phyloP scores from a whole-genome alignment of 2,888 invertebrate genomes.

The Mesodorylaimus sp. region DNA sequence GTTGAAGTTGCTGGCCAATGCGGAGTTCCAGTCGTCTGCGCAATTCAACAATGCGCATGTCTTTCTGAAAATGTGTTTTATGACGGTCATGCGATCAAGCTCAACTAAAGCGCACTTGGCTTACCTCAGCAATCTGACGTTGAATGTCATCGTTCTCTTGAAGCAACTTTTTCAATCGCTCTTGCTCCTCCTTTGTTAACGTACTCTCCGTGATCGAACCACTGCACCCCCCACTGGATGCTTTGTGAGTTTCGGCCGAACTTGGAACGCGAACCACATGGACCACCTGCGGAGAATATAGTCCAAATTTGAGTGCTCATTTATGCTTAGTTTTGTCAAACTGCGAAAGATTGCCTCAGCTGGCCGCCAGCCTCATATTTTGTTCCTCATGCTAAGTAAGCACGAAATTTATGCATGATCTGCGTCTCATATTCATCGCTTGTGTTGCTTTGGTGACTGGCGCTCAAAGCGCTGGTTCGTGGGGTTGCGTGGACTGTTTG shows the following conservation, averaged over 20 bases:
- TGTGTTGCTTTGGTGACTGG: no score
- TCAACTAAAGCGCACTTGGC: background rate
- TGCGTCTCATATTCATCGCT: no score
- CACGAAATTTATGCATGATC: no score
- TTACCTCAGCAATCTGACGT: constrained; percentile 74
- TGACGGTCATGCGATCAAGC: background rate
- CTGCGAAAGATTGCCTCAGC: no score
- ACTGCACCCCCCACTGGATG: constrained; percentile 15
- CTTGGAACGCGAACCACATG: background rate
- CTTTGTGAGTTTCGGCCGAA: background rate
- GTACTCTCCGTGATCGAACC: background rate
- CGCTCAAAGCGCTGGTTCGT: no score
- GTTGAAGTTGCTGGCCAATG: no score
- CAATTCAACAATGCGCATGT: constrained; percentile 6
- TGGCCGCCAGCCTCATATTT: no score
- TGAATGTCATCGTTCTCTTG: constrained; percentile 90
- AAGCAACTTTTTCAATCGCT: constrained; percentile 71
- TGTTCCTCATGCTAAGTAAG: no score
- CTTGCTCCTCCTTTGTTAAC: constrained; percentile 59
- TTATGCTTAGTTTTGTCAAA: no score
- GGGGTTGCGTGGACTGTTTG: no score
- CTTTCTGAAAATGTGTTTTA: constrained; percentile 10
- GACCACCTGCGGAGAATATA: background rate
- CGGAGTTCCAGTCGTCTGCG: constrained; percentile 3
- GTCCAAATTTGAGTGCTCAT: no score